A percentile compares a stretch with the other conserved stretches of the same genome.
phyloP scores from a whole-genome alignment of 2,888 invertebrate genomes.

The Ptychoptera contaminata region DNA sequence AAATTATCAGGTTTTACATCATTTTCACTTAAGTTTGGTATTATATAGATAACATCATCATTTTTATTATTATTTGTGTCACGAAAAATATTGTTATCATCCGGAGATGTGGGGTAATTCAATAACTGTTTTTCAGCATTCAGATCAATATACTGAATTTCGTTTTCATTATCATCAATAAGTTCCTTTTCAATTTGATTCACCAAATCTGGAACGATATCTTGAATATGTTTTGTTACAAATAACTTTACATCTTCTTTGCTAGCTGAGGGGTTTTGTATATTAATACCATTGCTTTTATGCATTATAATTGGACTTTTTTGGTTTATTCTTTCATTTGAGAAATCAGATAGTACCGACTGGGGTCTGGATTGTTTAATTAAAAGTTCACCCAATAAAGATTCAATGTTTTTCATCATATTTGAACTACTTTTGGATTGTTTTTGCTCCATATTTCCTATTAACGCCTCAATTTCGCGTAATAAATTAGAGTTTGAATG shows the following conservation, averaged over 20 bases:
- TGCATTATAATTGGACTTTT: slow-evolving; percentile 26
- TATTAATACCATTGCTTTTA: slow-evolving; percentile 4
- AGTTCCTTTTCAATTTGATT: slow-evolving; percentile 28
- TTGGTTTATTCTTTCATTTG: slow-evolving; percentile 21
- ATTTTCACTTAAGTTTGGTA: too few relatives aligned
- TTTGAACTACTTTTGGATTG: slow-evolving; percentile 27
- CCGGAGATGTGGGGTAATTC: too few relatives aligned
- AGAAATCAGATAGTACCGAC: slow-evolving; percentile 14
- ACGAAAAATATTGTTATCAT: too few relatives aligned
- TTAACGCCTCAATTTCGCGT: slow-evolving; percentile 29
- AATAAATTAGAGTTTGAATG: slow-evolving; percentile 20
- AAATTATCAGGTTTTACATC: too few relatives aligned
- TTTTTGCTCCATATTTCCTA: slow-evolving; percentile 30
- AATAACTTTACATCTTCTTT: slow-evolving; percentile 26
- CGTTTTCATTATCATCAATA: not conserved
- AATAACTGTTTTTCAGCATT: too few relatives aligned
- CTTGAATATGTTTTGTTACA: slow-evolving; percentile 31
- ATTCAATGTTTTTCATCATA: slow-evolving; percentile 23
- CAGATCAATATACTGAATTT: too few relatives aligned
- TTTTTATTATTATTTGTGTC: too few relatives aligned
- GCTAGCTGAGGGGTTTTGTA: not conserved
- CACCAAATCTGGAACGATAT: slow-evolving; percentile 28
- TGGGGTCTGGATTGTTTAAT: slow-evolving; percentile 9
- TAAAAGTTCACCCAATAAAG: slow-evolving; percentile 22
- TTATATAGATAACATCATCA: too few relatives aligned